Evolutionary conservation across 2,888 invertebrate species (phyloP), one percentile per base, ranked within the genome.

Genomic region (Agrilus cyanescens): DNA sequence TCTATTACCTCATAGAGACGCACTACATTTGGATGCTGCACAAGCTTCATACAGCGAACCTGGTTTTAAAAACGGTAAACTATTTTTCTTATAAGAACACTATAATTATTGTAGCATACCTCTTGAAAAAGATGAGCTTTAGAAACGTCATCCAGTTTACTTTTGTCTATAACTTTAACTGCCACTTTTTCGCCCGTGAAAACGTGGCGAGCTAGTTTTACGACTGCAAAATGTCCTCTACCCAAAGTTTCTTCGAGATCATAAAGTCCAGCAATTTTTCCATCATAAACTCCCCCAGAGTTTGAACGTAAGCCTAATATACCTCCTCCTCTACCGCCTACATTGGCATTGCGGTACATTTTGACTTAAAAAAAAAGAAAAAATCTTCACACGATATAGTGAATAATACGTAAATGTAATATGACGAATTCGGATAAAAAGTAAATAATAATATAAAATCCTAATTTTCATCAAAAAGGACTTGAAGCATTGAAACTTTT

Each of bases 141-240:
- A 13, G 96, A 95, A 32, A 93, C 84, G 57, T 93, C 90, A 69
- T 98, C 97, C 57, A 99, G 71, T 71, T 96, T 96, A 57, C 85
- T 90, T 71, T 99, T 98, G 69, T 98, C 98, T 60, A 98, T 98
- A 49, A 98, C 88, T 79, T 94, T 94, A 41, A 94, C 93, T 43
- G 94, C 93, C 44, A 97, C 97, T 70, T 93, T 93, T 73, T 95
- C 95, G 31, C 96, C 96, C 40, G 98, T 98, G 69, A 98, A 97
- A 45, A 97, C 97, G 76, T 98, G 98, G 51, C 91, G 75, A 18
- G 98, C 98, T 51, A 94, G 72, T 73, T 97, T 98, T 36, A 97
- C 97, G 49, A 96, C 94, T 49, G 97, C 97, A 74, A 96, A 98
- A 71, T 98, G 97, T 46, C 97, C 98, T 47, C 93, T 85, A 37